Base-by-base conservation (phyloP, 2,113 vertebrate genomes). In the Beaufortia kweichowensis region DNA sequence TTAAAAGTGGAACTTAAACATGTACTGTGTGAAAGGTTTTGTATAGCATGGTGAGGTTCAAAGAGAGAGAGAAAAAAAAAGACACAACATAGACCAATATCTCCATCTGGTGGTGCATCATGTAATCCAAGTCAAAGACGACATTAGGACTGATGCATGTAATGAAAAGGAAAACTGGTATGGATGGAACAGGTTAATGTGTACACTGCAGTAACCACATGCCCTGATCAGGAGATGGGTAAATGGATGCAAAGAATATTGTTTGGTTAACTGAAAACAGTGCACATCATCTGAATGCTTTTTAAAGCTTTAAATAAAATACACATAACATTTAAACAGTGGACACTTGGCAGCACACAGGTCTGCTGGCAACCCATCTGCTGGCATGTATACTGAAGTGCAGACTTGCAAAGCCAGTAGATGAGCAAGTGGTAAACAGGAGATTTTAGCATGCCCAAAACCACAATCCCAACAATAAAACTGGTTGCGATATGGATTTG, bases 281-380 rank as follows among this genome's bases (percentile, higher is more conserved):
- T 21, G 19, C 60, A 19, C 21, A 39, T 14, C 21, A 65, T 6
- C 1, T 6, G 1, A 65, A 35, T 8, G 43, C 41, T 39, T 66
- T 46, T 46, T 43, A 65, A 66, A 9, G 39, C 43, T 23, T 66
- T 46, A 43, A 29, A 65, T 3, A 23, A 48, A 35, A 48, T 6
- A 21, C 2, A 62, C 23, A 29, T 17, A 63, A 23, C 33, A 72
- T 35, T 29, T 28, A 35, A 67, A 53, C 8, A 33, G 4, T 46
- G 35, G 39, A 81, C 62, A 19, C 53, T 69, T 69, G 69, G 33
- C 33, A 63, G 46, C 17, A 43, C 21, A 43, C 62, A 65, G 2
- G 4, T n/a, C 24, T 67, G 24, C 69, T 4, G 39, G 41, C 26
- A 53, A 82, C 87, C 88, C 87, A 83, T 86, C 83, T 75, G 63